Conservation (phyloP, 1,140 invertebrate genomes). For the Brachionus sp. region DNA sequence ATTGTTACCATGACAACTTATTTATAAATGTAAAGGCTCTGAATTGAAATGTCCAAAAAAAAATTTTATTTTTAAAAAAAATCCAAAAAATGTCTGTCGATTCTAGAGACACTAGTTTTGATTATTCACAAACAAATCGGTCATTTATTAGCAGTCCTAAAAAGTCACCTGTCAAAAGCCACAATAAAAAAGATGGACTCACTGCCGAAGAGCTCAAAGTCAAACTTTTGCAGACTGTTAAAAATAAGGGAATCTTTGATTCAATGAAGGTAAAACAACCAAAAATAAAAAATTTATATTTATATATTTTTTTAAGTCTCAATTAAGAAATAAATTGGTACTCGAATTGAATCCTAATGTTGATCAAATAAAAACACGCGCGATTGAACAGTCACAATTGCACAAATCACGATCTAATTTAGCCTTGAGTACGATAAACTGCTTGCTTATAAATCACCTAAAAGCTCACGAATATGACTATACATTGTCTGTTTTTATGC, state of each 20-base stretch:
- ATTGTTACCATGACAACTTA: background rate
- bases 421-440: background rate
- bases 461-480: conserved; percentile 34
- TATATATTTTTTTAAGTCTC: conserved; percentile 2
- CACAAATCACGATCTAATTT: conserved; percentile 23
- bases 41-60: background rate
- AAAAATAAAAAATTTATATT: background rate
- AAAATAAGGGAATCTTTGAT: conserved; percentile 42
- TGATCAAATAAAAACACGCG: background rate
- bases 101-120: conserved; percentile 12
- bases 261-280: conserved; percentile 25
- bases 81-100: conserved; percentile 15
- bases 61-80: background rate
- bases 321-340: conserved; percentile 38
- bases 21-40: background rate
- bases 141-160: background rate
- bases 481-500: conserved; percentile 42
- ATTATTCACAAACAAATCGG: background rate
- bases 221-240: conserved; percentile 27
- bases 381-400: background rate
- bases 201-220: conserved; percentile 8
- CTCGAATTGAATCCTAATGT: conserved; percentile 33
- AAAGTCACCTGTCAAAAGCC: background rate
- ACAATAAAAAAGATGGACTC: background rate
- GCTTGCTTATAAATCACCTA: conserved; percentile 28